These are phyloP conservation scores for Fabriciana adippe DNA, from an alignment of 2,888 invertebrate genomes.

Conservation along the genomic window DNA sequence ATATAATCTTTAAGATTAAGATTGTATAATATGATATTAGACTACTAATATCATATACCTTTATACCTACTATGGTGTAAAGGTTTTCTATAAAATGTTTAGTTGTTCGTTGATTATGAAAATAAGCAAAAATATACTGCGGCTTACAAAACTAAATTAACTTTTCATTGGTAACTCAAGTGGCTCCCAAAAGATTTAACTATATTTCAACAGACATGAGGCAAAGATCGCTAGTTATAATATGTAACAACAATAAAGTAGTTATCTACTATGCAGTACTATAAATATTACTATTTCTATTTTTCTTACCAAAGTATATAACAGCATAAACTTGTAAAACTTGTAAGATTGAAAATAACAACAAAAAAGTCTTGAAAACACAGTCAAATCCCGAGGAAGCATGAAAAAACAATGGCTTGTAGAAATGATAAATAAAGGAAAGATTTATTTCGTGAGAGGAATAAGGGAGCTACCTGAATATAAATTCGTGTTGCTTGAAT, in stretches of 20 bases:
- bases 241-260: background rate
- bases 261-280: background rate
- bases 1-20: no score
- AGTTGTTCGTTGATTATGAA: no score
- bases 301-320: background rate
- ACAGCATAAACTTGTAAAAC: conserved; percentile 4
- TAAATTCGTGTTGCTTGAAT: conserved; percentile 26
- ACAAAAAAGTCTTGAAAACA: conserved; percentile 1
- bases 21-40: no score
- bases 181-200: no score
- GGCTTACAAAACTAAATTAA: no score
- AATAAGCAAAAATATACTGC: no score
- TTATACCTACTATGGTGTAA: no score
- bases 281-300: background rate
- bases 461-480: conserved; percentile 38
- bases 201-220: no score
- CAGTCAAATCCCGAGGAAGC: conserved; percentile 23
- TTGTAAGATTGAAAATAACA: conserved; percentile 13
- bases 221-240: no score
- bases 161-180: no score
- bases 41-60: no score
- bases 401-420: conserved; percentile 36
- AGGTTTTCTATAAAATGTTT: no score
- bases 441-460: conserved; percentile 44
- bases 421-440: conserved; percentile 41